Percentiles rank a stretch among this genome's conserved stretches.
phyloP scores from a whole-genome alignment of 2,888 invertebrate species.

The Mimumesa dahlbomi region DNA sequence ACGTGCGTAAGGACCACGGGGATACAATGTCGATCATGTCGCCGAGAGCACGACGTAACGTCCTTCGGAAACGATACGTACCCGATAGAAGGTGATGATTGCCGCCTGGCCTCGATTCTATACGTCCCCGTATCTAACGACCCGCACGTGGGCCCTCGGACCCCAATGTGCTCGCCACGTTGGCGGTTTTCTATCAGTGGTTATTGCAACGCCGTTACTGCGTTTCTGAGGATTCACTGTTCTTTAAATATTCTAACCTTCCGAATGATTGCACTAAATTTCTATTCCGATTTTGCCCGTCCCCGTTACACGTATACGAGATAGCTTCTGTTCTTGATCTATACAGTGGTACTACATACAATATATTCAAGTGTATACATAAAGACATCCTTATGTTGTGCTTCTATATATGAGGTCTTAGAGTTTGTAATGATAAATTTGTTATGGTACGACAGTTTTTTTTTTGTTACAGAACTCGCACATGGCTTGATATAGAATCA shows the following conservation, averaged over 20 bases:
- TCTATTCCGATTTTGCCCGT: constrained; percentile 8
- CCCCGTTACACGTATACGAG: background rate
- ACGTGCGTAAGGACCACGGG: constrained; percentile 8
- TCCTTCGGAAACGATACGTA: constrained; percentile 26
- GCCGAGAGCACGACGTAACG: constrained; percentile 21
- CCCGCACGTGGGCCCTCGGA: constrained; percentile 52
- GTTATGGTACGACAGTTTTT: background rate
- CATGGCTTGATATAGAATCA: background rate
- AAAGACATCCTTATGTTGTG: constrained; percentile 6
- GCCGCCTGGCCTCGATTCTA: constrained; percentile 40
- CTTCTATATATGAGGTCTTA: background rate
- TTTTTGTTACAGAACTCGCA: background rate
- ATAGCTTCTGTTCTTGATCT: constrained; percentile 11
- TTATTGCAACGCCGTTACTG: constrained; percentile 4
- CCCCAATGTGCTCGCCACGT: constrained; percentile 50
- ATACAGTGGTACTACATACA: background rate
- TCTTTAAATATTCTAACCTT: background rate
- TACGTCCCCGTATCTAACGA: constrained; percentile 25
- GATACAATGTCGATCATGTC: constrained; percentile 26
- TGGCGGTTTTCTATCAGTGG: constrained; percentile 33
- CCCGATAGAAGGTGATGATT: constrained; percentile 49
- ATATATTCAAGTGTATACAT: background rate
- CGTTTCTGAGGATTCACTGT: background rate
- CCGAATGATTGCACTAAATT: background rate
- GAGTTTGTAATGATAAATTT: background rate